Conservation (phyloP, 2,888 invertebrate species). For the Diaprepes abbreviatus region DNA sequence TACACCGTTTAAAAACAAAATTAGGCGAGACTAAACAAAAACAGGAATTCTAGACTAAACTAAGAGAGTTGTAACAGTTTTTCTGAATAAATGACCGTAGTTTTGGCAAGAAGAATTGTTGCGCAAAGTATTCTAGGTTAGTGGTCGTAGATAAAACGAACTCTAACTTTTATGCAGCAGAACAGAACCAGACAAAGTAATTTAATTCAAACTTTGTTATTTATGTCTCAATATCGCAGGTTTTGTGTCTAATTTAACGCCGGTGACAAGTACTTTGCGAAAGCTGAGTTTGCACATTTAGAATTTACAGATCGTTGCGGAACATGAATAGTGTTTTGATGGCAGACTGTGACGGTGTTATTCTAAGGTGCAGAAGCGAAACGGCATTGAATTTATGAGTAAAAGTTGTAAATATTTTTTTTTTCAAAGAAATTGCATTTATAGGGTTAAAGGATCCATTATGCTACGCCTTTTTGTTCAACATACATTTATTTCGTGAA, state of each 20-base stretch:
- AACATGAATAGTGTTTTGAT: constrained; percentile 35
- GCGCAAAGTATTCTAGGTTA: constrained; percentile 22
- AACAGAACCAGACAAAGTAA: constrained; percentile 32
- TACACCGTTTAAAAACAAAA: not conserved
- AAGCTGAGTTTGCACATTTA: constrained; percentile 41
- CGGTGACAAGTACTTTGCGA: constrained; percentile 43
- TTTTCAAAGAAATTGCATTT: no score
- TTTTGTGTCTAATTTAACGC: constrained; percentile 43
- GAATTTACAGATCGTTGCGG: constrained; percentile 42
- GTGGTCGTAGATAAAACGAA: constrained; percentile 18
- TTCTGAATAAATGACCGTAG: constrained; percentile 18
- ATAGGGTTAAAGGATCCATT: no score
- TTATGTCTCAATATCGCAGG: constrained; percentile 46
- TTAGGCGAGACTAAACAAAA: not conserved
- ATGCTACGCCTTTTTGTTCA: no score
- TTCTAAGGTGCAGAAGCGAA: constrained; percentile 1
- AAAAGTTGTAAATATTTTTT: no score
- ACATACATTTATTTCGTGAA: no score
- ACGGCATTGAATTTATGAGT: no score
- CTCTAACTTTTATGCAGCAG: constrained; percentile 28
- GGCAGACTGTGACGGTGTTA: constrained; percentile 5
- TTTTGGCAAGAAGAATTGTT: constrained; percentile 29
- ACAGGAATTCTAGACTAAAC: not conserved
- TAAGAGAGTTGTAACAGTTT: constrained; percentile 19
- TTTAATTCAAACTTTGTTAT: constrained; percentile 43